Conservation (phyloP, 2,888 invertebrate species). For the Diploptera punctata region DNA sequence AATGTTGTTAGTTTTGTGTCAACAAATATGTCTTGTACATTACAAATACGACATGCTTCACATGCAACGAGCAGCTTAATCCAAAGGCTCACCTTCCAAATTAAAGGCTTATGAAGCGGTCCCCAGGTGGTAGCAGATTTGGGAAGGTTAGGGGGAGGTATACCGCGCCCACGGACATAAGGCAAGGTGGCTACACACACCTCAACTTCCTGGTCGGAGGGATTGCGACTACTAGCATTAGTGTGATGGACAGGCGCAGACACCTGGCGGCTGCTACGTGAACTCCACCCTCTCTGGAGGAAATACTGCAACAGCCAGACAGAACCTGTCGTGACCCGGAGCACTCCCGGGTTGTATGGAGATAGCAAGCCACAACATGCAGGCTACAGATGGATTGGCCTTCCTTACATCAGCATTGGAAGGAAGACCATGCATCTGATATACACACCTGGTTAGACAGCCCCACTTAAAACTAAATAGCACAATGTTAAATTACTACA, state of each 20-base stretch:
- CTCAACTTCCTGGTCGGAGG: constrained; percentile 44
- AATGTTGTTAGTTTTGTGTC: no score
- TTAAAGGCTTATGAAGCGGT: constrained; percentile 67
- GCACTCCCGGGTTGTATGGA: no score
- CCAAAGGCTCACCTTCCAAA: constrained; percentile 64
- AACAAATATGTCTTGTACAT: no score
- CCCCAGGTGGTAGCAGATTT: constrained; percentile 70
- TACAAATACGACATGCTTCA: no score
- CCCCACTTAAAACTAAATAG: no score
- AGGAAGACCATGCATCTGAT: constrained; percentile 1
- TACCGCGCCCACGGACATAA: constrained; percentile 57
- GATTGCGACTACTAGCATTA: constrained; percentile 38
- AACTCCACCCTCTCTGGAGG: constrained; percentile 60
- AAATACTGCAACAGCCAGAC: constrained; percentile 50
- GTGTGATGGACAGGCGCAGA: constrained; percentile 35
- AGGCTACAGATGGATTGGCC: background rate
- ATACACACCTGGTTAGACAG: constrained; percentile 6
- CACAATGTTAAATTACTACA: constrained; percentile 30
- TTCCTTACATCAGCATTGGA: background rate
- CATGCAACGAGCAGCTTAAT: constrained; percentile 19
- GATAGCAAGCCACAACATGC: no score
- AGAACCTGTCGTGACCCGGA: constrained; percentile 22
- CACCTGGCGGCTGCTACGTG: constrained; percentile 52
- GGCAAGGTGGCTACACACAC: constrained; percentile 54
- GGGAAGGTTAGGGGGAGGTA: constrained; percentile 62